Percentiles rank a stretch among this genome's conserved stretches.
These are phyloP conservation scores for Tetranychus piercei DNA, from an alignment of 2,888 invertebrate genomes.

Conservation along the genomic window DNA sequence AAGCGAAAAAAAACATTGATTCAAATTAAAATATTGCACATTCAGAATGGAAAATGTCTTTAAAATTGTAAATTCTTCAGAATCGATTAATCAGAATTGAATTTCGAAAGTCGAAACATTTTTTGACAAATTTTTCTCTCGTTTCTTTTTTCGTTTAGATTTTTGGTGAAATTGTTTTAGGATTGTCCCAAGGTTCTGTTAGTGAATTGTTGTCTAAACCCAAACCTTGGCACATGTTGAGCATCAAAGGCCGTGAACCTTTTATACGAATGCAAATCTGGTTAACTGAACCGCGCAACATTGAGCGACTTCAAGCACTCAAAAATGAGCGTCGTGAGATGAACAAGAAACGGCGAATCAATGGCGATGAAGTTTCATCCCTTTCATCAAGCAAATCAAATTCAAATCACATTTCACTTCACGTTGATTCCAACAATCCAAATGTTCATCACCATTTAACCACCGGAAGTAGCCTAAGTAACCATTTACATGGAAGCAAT, in stretches of 20 bases:
- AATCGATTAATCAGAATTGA: no score
- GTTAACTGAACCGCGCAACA: conserved; percentile 84
- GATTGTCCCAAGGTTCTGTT: conserved; percentile 86
- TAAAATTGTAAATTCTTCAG: no score
- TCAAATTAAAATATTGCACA: no score
- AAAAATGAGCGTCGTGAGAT: conserved; percentile 65
- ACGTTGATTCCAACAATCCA: background rate
- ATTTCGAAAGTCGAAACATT: background rate
- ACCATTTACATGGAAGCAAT: background rate
- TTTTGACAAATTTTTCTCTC: background rate
- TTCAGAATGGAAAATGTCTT: no score
- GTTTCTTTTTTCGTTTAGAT: conserved; percentile 40
- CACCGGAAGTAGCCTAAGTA: background rate
- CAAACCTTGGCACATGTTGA: conserved; percentile 97
- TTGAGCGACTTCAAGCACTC: conserved; percentile 71
- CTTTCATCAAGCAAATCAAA: background rate
- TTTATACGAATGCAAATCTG: conserved; percentile 91
- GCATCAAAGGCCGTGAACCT: conserved; percentile 89
- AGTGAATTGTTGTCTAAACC: conserved; percentile 92
- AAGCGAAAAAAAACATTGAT: no score
- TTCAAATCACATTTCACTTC: background rate
- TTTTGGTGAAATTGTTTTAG: conserved; percentile 91
- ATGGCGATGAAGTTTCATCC: conserved; percentile 29
- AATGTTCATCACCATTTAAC: background rate
- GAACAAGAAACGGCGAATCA: conserved; percentile 47